Evolutionary conservation across 2,888 invertebrate species (phyloP).

Genomic region (Drosophila colorata): DNA sequence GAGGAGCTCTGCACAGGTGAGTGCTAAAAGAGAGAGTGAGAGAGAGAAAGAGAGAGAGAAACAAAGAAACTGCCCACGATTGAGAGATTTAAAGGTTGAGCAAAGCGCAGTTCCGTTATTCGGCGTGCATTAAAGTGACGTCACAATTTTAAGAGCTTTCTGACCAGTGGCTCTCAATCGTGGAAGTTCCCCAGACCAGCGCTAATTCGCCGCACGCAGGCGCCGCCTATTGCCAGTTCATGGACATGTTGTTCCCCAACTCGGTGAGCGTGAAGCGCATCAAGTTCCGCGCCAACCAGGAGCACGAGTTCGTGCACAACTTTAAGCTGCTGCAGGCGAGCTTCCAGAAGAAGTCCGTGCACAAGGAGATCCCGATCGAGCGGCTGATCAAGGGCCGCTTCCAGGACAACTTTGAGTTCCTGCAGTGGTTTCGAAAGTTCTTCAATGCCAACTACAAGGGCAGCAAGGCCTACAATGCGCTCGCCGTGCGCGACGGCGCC

Average conservation of each 20-base stretch:
- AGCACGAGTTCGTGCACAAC: slow-evolving; percentile 48
- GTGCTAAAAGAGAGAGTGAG: slow-evolving; percentile 17
- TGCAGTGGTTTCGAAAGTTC: slow-evolving; percentile 90
- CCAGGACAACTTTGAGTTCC: slow-evolving; percentile 99
- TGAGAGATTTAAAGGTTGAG: no score
- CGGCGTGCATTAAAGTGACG: no score
- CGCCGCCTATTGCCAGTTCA: slow-evolving; percentile 99
- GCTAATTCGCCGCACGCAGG: no score
- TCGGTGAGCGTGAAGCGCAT: slow-evolving; percentile 95
- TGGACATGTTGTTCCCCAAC: slow-evolving; percentile 98
- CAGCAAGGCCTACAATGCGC: slow-evolving; percentile 20
- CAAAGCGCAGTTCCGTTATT: no score
- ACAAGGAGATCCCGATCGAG: slow-evolving; percentile 75
- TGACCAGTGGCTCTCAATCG: no score
- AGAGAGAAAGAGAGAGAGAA: no score
- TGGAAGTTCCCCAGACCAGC: no score
- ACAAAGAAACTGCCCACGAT: no score
- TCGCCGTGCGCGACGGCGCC: slow-evolving; percentile 20
- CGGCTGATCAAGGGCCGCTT: slow-evolving; percentile 96
- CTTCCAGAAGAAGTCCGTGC: slow-evolving; percentile 38
- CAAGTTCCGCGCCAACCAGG: slow-evolving; percentile 97
- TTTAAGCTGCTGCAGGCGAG: slow-evolving; percentile 50
- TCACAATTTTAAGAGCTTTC: no score
- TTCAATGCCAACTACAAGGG: slow-evolving; percentile 40
- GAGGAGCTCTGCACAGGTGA: slow-evolving; percentile 95